Conservation (phyloP, 2,113 vertebrate genomes). For the Paracanthobrama guichenoti region DNA sequence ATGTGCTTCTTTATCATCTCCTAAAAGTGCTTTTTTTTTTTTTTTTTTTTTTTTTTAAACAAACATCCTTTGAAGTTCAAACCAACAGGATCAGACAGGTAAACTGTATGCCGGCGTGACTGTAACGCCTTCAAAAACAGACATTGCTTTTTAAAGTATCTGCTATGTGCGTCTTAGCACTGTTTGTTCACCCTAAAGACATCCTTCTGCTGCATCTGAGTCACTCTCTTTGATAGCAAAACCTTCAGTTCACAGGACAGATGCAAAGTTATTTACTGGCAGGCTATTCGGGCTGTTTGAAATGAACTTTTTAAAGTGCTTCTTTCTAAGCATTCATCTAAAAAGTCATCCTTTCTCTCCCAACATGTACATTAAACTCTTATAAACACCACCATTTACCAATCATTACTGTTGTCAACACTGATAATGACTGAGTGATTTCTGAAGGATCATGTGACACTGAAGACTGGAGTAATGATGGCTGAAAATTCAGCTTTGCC, state of each 20-base stretch:
- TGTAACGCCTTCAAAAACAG: constrained; percentile 15
- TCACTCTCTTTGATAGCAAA: constrained; percentile 29
- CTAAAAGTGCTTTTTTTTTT: neutral
- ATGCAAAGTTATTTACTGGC: neutral
- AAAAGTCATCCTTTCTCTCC: neutral
- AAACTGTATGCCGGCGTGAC: neutral
- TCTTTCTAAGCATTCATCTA: neutral
- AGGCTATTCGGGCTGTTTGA: neutral
- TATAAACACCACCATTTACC: too few species aligned
- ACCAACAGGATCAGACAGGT: neutral
- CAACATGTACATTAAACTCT: neutral
- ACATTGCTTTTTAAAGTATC: neutral
- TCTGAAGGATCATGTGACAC: neutral
- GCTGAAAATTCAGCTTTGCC: too few species aligned
- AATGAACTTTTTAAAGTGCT: neutral
- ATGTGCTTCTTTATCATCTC: neutral
- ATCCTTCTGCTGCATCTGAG: constrained; percentile 4
- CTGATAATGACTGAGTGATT: neutral
- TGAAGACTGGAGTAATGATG: neutral
- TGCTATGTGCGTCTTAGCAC: neutral
- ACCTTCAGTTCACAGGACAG: constrained; percentile 7
- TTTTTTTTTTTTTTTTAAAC: neutral
- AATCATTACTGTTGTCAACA: too few species aligned
- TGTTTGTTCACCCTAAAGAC: constrained; percentile 17
- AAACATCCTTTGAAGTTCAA: constrained; percentile 39